Percentiles rank a stretch among this genome's conserved stretches.
phyloP scores from a whole-genome alignment of 2,888 invertebrate species.

The Anthophora plumipes region DNA sequence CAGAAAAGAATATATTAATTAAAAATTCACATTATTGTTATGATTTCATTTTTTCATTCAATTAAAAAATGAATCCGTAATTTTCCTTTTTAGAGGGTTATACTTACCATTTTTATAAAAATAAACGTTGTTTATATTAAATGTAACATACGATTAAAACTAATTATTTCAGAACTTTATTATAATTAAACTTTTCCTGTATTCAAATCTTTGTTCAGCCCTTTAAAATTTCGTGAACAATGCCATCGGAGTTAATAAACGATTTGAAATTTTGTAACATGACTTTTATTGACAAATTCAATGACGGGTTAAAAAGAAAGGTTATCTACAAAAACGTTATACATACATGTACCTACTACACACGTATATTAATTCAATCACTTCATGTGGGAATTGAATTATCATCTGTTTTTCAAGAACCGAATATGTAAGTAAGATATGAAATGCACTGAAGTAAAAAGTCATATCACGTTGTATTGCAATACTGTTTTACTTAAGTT shows the following conservation, averaged over 20 bases:
- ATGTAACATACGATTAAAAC: not conserved
- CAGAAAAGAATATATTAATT: conserved; percentile 81
- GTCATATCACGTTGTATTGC: no score
- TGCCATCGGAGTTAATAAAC: conserved; percentile 98
- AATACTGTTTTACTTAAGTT: no score
- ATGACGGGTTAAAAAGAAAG: not conserved
- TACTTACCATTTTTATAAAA: conserved; percentile 26
- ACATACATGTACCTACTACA: no score
- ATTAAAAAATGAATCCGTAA: no score
- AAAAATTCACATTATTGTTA: not conserved
- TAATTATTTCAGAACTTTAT: not conserved
- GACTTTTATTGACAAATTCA: conserved; percentile 85
- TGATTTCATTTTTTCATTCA: not conserved
- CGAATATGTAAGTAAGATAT: no score
- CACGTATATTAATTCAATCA: no score
- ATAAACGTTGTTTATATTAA: not conserved
- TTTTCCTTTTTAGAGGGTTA: not conserved
- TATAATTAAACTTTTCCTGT: not conserved
- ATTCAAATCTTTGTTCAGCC: not conserved
- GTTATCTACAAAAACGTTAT: conserved; percentile 7
- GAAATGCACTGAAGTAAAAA: no score
- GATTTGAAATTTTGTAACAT: conserved; percentile 97
- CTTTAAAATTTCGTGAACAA: conserved; percentile 96
- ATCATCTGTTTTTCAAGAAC: no score
- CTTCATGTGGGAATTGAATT: no score